phyloP scores from a whole-genome alignment of 2,888 invertebrate genomes.

The Thera britannica region DNA sequence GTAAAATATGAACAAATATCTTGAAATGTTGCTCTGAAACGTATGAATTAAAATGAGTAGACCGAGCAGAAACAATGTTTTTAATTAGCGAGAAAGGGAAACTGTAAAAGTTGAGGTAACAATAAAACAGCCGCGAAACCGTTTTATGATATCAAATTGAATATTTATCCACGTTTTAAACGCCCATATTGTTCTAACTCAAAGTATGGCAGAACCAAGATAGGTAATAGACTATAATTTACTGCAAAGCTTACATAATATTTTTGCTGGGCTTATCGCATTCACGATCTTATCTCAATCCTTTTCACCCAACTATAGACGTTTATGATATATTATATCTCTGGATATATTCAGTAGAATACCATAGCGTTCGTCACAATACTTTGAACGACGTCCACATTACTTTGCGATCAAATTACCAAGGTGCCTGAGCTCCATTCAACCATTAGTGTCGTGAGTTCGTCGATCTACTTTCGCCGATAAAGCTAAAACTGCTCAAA shows the following conservation, averaged over 20 bases:
- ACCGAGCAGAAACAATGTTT: conserved; percentile 36
- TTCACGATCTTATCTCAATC: no score
- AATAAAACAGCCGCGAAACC: not conserved
- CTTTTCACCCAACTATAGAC: no score
- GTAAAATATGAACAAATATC: not conserved
- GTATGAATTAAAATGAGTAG: conserved; percentile 38
- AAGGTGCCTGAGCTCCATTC: conserved; percentile 21
- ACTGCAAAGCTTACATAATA: no score
- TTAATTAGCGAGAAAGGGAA: conserved; percentile 35
- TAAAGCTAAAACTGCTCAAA: conserved; percentile 27
- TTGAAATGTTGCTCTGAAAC: conserved; percentile 9
- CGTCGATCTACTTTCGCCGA: conserved; percentile 30
- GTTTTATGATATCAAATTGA: no score
- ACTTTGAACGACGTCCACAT: conserved; percentile 24
- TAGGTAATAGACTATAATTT: no score
- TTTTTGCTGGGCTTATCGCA: no score
- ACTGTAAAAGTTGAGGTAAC: not conserved
- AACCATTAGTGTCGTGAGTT: conserved; percentile 30
- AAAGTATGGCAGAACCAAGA: no score
- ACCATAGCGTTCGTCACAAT: not conserved
- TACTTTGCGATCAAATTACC: conserved; percentile 17
- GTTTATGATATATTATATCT: no score
- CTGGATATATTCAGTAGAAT: no score
- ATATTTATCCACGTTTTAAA: no score
- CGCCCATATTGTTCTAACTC: no score